Conservation (phyloP, 2,113 vertebrate species). For the Epinephelus lanceolatus region DNA sequence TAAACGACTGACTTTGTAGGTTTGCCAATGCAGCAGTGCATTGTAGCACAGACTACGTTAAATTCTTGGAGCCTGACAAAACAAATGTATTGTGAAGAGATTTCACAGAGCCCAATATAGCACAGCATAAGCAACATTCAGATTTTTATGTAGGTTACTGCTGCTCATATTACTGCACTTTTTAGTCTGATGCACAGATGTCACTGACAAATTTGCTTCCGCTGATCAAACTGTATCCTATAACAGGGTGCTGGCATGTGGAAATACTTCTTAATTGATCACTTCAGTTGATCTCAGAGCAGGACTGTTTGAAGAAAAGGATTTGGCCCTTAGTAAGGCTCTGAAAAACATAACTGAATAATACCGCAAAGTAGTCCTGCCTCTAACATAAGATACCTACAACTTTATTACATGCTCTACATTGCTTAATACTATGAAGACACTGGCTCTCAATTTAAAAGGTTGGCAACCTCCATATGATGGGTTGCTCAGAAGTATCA, state of each 20-base stretch:
- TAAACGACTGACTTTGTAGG: conserved; percentile 6
- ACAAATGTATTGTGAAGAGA: conserved; percentile 27
- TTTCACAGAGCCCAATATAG: conserved; percentile 8
- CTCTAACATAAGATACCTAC: neutral
- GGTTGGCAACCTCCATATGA: neutral
- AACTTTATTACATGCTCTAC: neutral
- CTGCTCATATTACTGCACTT: neutral
- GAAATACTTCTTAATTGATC: neutral
- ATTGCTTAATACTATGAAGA: neutral
- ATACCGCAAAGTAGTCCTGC: neutral
- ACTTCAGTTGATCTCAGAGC: neutral
- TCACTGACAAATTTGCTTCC: neutral
- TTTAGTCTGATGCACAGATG: neutral
- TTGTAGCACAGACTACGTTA: neutral
- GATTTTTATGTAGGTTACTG: conserved; percentile 8
- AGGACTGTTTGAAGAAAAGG: neutral
- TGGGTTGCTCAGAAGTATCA: neutral
- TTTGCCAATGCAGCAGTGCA: conserved; percentile 10
- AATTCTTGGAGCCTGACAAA: conserved; percentile 7
- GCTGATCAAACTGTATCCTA: neutral
- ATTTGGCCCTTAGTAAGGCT: neutral
- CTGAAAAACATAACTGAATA: neutral
- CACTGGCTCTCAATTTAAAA: neutral
- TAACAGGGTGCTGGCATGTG: neutral
- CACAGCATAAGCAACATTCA: neutral